Evolutionary conservation across 2,888 invertebrate genomes (phyloP).

Genomic region (Lasius fuliginosus): DNA sequence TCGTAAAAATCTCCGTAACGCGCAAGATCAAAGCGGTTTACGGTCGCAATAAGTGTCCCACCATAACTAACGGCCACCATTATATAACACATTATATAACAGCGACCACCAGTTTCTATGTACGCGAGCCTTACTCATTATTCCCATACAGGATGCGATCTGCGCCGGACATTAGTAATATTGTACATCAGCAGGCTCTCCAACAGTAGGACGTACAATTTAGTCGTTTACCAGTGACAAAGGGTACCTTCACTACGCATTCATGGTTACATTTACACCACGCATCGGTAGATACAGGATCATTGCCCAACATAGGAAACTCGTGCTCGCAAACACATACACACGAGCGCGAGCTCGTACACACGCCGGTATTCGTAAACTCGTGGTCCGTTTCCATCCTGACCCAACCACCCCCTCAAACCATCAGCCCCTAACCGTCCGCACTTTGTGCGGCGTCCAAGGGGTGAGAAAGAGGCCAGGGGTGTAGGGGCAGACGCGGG

Average conservation of each 20-base stretch:
- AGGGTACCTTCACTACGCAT: constrained; percentile 71
- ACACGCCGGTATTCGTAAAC: constrained; percentile 68
- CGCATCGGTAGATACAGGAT: constrained; percentile 59
- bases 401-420: constrained; percentile 73
- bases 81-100: constrained; percentile 16
- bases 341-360: constrained; percentile 19
- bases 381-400: constrained; percentile 76
- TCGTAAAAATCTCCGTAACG: constrained; percentile 33
- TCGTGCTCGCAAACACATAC: background rate
- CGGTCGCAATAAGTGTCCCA: constrained; percentile 38
- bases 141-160: constrained; percentile 59
- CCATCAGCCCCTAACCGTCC: constrained; percentile 79
- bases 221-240: constrained; percentile 76
- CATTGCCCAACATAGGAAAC: constrained; percentile 63
- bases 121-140: constrained; percentile 69
- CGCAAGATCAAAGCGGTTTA: constrained; percentile 53
- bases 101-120: constrained; percentile 18
- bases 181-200: constrained; percentile 69
- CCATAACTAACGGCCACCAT: constrained; percentile 35
- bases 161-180: constrained; percentile 75
- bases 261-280: constrained; percentile 72
- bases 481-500: constrained; percentile 69
- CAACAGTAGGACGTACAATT: constrained; percentile 71
- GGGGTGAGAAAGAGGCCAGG: constrained; percentile 68
- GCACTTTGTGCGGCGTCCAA: constrained; percentile 77